phyloP scores from a whole-genome alignment of 2,797 vertebrate species.

The Botia almorhae region DNA sequence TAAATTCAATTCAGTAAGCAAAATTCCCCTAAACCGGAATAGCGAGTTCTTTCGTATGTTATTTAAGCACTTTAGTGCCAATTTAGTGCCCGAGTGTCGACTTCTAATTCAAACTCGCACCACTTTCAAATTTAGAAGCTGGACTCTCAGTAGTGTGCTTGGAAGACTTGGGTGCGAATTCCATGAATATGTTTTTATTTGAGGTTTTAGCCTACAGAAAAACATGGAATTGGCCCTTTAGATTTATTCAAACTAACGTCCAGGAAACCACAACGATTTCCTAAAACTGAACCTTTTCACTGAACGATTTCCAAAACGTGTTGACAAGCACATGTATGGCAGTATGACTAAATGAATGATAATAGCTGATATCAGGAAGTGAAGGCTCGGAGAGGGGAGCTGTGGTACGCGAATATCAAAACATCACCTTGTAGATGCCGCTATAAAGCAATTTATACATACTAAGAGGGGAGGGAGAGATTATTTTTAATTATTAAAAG shows the following conservation, averaged over 20 bases:
- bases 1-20: not conserved
- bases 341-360: conserved; percentile 55
- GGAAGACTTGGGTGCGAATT: not conserved
- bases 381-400: conserved; percentile 53
- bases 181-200: no score
- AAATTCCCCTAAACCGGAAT: conserved; percentile 15
- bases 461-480: conserved; percentile 14
- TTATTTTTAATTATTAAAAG: conserved; percentile 37
- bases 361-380: conserved; percentile 52
- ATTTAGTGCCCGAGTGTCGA: conserved; percentile 15
- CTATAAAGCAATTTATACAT: conserved; percentile 32
- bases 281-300: not conserved
- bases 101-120: not conserved
- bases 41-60: not conserved
- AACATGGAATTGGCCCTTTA: not conserved
- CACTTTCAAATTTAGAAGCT: not conserved
- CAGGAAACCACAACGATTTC: not conserved
- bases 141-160: conserved; percentile 16
- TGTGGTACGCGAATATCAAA: conserved; percentile 29
- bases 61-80: conserved; percentile 29
- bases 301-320: no score
- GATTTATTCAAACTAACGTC: conserved; percentile 1
- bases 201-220: not conserved
- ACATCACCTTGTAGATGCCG: conserved; percentile 27
- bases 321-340: conserved; percentile 73